phyloP scores from a whole-genome alignment of 2,113 vertebrate species.

The Campylomormyrus numenius region DNA sequence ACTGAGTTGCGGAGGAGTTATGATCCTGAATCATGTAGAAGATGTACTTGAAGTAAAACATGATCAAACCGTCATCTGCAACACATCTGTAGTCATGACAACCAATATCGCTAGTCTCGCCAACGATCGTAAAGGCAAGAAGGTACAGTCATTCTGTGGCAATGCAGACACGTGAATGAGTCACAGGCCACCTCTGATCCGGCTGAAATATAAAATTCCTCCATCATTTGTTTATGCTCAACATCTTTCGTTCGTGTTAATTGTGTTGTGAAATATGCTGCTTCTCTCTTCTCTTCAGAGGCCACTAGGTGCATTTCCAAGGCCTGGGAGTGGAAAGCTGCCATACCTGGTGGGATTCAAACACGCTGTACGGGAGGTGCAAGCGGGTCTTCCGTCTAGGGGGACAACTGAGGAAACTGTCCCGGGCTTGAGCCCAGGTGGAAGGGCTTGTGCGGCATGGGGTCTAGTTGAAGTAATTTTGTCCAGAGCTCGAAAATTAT shows the following conservation, averaged over 20 bases:
- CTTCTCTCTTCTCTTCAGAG: neutral
- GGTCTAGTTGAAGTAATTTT: neutral
- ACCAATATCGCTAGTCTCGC: neutral
- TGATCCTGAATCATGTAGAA: neutral
- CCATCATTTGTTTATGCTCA: neutral
- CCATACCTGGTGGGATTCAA: neutral
- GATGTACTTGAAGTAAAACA: conserved; percentile 2
- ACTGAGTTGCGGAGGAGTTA: neutral
- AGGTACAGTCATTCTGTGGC: neutral
- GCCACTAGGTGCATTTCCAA: neutral
- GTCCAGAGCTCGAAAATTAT: neutral
- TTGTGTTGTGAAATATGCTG: neutral
- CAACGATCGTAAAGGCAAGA: neutral
- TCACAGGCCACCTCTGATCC: neutral
- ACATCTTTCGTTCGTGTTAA: neutral
- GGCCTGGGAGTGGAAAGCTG: neutral
- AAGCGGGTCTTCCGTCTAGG: neutral
- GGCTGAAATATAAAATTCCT: neutral
- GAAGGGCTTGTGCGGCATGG: neutral
- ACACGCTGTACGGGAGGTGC: neutral
- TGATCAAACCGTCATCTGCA: conserved; percentile 8
- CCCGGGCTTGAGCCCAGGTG: neutral
- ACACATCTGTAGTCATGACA: conserved; percentile 14
- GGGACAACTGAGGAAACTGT: neutral
- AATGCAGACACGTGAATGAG: neutral